Evolutionary conservation across 2,797 vertebrate genomes (phyloP).

Genomic region (Ptychadena robeensis): DNA sequence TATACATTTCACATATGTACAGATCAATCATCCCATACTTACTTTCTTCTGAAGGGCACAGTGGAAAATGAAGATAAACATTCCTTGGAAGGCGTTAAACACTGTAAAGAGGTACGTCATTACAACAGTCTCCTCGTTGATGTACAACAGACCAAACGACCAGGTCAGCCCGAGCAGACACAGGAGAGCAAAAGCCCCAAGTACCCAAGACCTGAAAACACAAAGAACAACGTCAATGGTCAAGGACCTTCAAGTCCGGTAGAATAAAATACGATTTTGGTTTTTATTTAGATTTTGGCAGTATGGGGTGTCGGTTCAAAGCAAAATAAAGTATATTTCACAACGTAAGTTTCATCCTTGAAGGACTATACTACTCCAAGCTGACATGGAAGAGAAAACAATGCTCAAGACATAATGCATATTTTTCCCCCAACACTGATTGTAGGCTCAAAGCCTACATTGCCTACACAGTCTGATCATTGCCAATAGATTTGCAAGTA

Average conservation of each 20-base stretch:
- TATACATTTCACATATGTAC: background rate
- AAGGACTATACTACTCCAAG: background rate
- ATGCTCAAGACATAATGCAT: too few relatives aligned
- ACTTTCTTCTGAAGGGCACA: slow-evolving; percentile 98
- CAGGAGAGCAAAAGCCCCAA: slow-evolving; percentile 94
- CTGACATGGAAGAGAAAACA: background rate
- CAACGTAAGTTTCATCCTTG: background rate
- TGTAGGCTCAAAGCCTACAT: background rate
- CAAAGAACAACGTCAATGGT: slow-evolving; percentile 60
- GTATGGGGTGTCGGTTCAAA: background rate
- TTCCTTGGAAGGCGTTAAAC: slow-evolving; percentile 97
- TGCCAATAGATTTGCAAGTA: background rate
- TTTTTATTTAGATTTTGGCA: background rate
- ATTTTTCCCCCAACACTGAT: too few relatives aligned
- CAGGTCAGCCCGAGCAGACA: slow-evolving; percentile 95
- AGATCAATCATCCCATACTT: slow-evolving; percentile 67
- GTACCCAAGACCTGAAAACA: slow-evolving; percentile 91
- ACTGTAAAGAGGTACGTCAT: slow-evolving; percentile 99
- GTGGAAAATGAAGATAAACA: slow-evolving; percentile 99
- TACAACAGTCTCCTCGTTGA: slow-evolving; percentile 93
- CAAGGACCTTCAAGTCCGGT: background rate
- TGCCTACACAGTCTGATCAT: background rate
- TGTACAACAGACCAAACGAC: slow-evolving; percentile 96
- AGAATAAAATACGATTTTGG: background rate
- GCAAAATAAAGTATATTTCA: background rate